Evolutionary conservation across 2,888 invertebrate species (phyloP), one percentile per base, ranked within the genome.

Genomic region (Dusona sp.): DNA sequence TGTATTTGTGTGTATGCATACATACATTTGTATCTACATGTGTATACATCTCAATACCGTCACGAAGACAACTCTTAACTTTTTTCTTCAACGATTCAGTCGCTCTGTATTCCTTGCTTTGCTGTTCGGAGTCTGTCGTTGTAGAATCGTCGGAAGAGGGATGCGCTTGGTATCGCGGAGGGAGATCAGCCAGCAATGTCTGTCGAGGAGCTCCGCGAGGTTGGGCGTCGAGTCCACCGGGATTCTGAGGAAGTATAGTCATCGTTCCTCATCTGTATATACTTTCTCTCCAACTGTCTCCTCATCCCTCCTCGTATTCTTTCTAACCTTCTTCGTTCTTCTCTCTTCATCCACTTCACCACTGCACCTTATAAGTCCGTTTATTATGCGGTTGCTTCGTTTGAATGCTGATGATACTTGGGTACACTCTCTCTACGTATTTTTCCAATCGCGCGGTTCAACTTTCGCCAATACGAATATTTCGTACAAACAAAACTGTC

Each of bases 11-110:
- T 29, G 29, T 25, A 64, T 74, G 68, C 38, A 80, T 8, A 36
- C 22, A 70, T 36, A 61, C 61, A 13, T 33, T 33, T 22, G 11
- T 48, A 36, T 51, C 42, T 54, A 25, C 67, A 38, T 33, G 16
- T 61, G 25, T 16, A 48, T 38, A 36, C 38, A 72, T 74, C 48
- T 61, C 80, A 61, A 73, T 81, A 42, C 88, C 92, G 91, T 92
- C 92, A 89, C 90, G 90, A 88, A 90, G 89, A 88, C 91, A 90
- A 90, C 92, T 92, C 92, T 92, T 92, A 93, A 93, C 92, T 93
- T 92, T 93, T 92, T 92, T 91, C 90, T 91, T 92, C 91, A 90
- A 87, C 89, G 90, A 91, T 89, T 88, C 90, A 88, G 90, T 89
- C 88, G 87, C 89, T 88, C 88, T 88, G 89, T 82, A 88, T 88